Conservation (phyloP, 2,113 vertebrate genomes). For the Pavo muticus region DNA sequence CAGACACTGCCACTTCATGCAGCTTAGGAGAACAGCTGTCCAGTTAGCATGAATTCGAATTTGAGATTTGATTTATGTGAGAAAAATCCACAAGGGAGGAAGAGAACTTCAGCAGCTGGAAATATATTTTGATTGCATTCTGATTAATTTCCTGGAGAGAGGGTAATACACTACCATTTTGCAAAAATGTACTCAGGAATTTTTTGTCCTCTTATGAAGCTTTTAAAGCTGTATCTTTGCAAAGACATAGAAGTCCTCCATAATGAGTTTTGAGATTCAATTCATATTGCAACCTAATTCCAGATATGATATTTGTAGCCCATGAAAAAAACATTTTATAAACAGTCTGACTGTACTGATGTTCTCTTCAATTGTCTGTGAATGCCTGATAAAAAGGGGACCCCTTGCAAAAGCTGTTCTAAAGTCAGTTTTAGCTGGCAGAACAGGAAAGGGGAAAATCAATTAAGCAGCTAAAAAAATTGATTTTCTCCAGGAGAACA, state of each 20-base stretch:
- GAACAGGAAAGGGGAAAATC: not conserved
- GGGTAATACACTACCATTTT: slow-evolving; percentile 1
- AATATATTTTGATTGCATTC: slow-evolving; percentile 55
- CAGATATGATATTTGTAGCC: not conserved
- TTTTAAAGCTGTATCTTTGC: slow-evolving; percentile 11
- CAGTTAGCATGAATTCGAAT: not conserved
- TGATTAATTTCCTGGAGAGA: slow-evolving; percentile 64
- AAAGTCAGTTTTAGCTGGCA: not conserved
- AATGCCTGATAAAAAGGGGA: not conserved
- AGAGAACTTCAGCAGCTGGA: slow-evolving; percentile 59
- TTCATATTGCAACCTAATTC: not conserved
- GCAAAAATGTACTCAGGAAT: not conserved
- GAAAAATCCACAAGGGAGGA: not conserved
- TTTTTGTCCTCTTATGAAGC: slow-evolving; percentile 4
- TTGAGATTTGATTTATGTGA: not conserved
- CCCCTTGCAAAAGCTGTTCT: not conserved
- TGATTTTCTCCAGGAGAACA: not conserved
- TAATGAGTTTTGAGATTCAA: not conserved
- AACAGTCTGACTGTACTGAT: not conserved
- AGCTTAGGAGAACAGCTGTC: not conserved
- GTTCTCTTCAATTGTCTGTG: not conserved
- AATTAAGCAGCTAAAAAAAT: not conserved
- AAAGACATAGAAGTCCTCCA: not conserved
- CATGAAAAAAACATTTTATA: not conserved
- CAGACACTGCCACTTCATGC: not conserved